Percentiles rank a stretch among this genome's conserved stretches.
Conservation (phyloP, 2,888 invertebrate species). For the Clivina fossor region DNA sequence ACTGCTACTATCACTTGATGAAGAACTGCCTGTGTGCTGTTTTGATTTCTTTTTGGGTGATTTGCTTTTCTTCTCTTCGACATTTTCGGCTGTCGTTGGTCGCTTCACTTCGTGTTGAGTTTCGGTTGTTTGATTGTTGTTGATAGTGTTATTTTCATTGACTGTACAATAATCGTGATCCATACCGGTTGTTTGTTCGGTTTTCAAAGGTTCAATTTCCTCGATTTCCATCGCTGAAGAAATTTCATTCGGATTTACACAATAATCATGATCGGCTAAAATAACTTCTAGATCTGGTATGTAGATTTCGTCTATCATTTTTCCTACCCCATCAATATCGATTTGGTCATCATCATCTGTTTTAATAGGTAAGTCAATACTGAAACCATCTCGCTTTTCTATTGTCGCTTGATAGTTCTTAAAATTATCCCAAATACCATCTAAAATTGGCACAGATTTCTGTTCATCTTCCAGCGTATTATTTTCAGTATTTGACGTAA, state of each 20-base stretch:
- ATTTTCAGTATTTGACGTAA: not conserved
- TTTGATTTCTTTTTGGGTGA: constrained; percentile 55
- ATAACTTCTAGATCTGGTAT: constrained; percentile 53
- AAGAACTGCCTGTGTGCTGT: constrained; percentile 56
- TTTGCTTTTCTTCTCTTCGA: constrained; percentile 54
- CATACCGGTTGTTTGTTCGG: constrained; percentile 44
- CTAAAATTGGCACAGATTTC: constrained; percentile 64
- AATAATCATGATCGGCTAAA: constrained; percentile 74
- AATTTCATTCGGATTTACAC: constrained; percentile 51
- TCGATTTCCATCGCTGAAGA: constrained; percentile 43
- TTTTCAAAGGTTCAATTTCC: constrained; percentile 50
- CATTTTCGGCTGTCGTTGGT: constrained; percentile 33
- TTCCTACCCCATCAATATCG: constrained; percentile 22
- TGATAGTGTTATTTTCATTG: constrained; percentile 38
- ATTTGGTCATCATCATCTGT: constrained; percentile 1
- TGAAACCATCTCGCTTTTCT: constrained; percentile 55
- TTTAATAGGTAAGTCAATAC: constrained; percentile 24
- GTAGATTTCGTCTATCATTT: constrained; percentile 47
- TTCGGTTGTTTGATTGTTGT: constrained; percentile 33
- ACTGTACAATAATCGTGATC: constrained; percentile 53
- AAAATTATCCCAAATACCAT: constrained; percentile 77
- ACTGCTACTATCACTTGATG: constrained; percentile 76
- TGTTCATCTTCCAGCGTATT: constrained; percentile 49
- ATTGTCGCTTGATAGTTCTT: constrained; percentile 72
- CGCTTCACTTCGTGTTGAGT: constrained; percentile 45